A percentile compares a stretch with the other conserved stretches of the same genome.
Conservation (phyloP, 2,797 vertebrate genomes). For the Onychomys arenicola region DNA sequence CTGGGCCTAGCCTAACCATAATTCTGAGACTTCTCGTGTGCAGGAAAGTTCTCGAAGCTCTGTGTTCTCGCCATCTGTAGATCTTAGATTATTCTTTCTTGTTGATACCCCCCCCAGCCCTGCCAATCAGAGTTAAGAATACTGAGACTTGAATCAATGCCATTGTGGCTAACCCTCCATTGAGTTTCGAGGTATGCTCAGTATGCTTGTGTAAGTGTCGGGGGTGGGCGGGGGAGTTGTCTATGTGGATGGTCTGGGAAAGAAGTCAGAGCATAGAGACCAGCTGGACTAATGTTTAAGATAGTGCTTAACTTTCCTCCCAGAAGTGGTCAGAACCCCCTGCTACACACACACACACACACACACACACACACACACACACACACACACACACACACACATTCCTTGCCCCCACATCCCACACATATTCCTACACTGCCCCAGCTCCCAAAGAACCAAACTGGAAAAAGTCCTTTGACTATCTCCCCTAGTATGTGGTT, state of each 20-base stretch:
- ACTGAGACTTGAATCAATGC: neutral
- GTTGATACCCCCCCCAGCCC: neutral
- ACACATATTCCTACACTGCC: neutral
- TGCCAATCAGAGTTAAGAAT: neutral
- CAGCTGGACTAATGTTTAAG: neutral
- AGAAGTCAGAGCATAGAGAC: neutral
- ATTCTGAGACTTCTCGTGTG: neutral
- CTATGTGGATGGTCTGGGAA: neutral
- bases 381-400: too few relatives aligned
- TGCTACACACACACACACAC: too few relatives aligned
- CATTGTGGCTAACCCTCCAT: neutral
- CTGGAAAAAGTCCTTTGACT: neutral
- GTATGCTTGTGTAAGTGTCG: neutral
- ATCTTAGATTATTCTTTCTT: neutral
- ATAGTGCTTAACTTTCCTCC: neutral
- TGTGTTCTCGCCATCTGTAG: neutral
- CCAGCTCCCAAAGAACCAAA: neutral
- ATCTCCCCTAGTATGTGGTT: neutral
- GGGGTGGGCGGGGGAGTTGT: neutral
- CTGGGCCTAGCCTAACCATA: neutral
- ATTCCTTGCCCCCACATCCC: neutral
- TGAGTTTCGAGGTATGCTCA: constrained; percentile 13
- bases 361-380: too few relatives aligned
- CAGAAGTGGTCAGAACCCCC: too few relatives aligned
- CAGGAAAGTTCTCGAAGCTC: constrained; percentile 12